phyloP scores from a whole-genome alignment of 2,797 vertebrate species.

The Gymnodraco acuticeps region DNA sequence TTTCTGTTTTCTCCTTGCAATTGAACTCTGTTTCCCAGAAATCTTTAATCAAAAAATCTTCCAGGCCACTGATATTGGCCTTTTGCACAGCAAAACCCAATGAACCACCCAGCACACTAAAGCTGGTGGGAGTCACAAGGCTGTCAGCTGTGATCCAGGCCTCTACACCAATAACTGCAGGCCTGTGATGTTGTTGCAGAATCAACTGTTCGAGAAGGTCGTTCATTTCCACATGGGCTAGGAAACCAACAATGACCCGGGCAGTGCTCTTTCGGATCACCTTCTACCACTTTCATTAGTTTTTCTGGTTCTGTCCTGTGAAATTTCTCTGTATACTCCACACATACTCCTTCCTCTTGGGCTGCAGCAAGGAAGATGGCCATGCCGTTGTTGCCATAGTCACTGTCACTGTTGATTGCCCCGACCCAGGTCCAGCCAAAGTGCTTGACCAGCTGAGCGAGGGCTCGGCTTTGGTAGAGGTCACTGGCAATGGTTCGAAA shows the following conservation, averaged over 20 bases:
- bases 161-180: constrained; percentile 82
- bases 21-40: constrained; percentile 78
- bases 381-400: constrained; percentile 85
- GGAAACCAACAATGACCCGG: constrained; percentile 79
- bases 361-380: constrained; percentile 81
- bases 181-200: constrained; percentile 77
- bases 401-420: constrained; percentile 83
- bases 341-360: constrained; percentile 79
- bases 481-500: constrained; percentile 85
- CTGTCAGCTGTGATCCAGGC: constrained; percentile 84
- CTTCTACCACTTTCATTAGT: constrained; percentile 75
- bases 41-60: constrained; percentile 69
- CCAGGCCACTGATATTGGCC: constrained; percentile 72
- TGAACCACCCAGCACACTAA: constrained; percentile 76
- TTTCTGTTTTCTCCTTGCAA: constrained; percentile 47
- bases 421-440: constrained; percentile 87
- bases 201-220: constrained; percentile 76
- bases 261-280: constrained; percentile 79
- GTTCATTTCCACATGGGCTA: constrained; percentile 80
- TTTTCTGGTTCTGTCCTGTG: constrained; percentile 74
- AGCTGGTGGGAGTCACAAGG: constrained; percentile 79
- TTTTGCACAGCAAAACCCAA: constrained; percentile 82
- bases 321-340: constrained; percentile 81
- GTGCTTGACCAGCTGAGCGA: constrained; percentile 80
- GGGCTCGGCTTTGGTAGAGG: constrained; percentile 79